Evolutionary conservation across 2,888 invertebrate species (phyloP).

Genomic region (Listrodromus nycthemerus): DNA sequence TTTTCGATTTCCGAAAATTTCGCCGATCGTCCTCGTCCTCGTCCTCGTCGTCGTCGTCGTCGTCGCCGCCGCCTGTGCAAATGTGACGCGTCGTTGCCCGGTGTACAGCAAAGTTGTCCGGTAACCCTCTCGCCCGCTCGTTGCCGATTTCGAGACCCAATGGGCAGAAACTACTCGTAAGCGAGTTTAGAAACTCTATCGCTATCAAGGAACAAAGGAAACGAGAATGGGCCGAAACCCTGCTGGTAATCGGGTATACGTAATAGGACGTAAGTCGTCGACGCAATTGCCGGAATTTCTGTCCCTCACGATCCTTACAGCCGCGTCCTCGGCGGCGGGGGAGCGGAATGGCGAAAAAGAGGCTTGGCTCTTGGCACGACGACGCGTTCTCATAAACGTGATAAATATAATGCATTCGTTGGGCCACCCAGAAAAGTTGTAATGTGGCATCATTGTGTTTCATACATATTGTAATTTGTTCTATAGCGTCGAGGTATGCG

Average conservation of each 20-base stretch:
- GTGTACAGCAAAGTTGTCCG: constrained; percentile 15
- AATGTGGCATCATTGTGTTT: constrained; percentile 69
- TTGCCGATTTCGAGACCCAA: constrained; percentile 53
- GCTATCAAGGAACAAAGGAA: constrained; percentile 68
- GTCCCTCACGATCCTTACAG: constrained; percentile 34
- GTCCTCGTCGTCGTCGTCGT: constrained; percentile 3
- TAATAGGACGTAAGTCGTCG: constrained; percentile 14
- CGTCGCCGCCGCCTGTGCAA: background rate
- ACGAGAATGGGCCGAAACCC: constrained; percentile 61
- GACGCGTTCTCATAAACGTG: constrained; percentile 66
- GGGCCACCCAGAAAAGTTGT: constrained; percentile 71
- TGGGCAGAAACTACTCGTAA: constrained; percentile 55
- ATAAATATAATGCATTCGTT: constrained; percentile 71
- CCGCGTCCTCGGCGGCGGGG: constrained; percentile 8
- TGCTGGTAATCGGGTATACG: constrained; percentile 29
- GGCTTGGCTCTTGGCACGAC: constrained; percentile 63
- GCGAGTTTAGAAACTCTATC: constrained; percentile 67
- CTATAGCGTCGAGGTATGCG: constrained; percentile 11
- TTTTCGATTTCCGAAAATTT: constrained; percentile 56
- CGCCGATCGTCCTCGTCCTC: background rate
- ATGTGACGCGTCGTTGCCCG: constrained; percentile 33
- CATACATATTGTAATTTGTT: constrained; percentile 69
- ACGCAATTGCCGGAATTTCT: constrained; percentile 48
- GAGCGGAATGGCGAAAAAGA: background rate
- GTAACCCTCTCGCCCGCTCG: constrained; percentile 24